These are phyloP conservation scores for Eriocheir sinensis DNA, from an alignment of 1,140 invertebrate species.

Conservation along the genomic window DNA sequence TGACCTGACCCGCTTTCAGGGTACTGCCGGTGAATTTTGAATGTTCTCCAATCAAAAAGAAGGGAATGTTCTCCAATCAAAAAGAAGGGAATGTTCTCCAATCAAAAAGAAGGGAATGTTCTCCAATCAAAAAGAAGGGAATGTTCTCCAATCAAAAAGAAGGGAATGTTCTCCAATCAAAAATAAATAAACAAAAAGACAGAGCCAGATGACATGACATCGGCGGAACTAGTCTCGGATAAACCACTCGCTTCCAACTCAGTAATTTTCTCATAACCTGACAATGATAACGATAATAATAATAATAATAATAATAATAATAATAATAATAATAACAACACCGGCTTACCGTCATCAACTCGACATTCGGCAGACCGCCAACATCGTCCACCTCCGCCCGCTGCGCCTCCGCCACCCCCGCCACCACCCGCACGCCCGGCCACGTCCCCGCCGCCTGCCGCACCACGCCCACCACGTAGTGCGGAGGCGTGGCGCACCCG, in stretches of 20 bases:
- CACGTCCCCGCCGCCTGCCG: slow-evolving; percentile 60
- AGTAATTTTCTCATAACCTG: neutral
- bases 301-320: slow-evolving; percentile 23
- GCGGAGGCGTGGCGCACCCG: slow-evolving; percentile 48
- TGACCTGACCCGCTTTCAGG: too few relatives aligned
- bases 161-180: too few relatives aligned
- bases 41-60: too few relatives aligned
- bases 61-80: too few relatives aligned
- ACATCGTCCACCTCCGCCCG: slow-evolving; percentile 65
- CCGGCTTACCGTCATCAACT: slow-evolving; percentile 42
- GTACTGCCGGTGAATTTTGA: too few relatives aligned
- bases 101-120: too few relatives aligned
- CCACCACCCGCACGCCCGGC: slow-evolving; percentile 53
- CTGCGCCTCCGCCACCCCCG: slow-evolving; percentile 60
- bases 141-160: too few relatives aligned
- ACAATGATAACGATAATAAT: neutral
- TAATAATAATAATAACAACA: neutral
- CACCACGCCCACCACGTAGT: slow-evolving; percentile 29
- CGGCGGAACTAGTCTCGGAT: too few relatives aligned
- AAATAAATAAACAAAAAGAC: neutral
- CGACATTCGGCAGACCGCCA: slow-evolving; percentile 29
- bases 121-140: too few relatives aligned
- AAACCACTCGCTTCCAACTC: too few relatives aligned
- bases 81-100: too few relatives aligned
- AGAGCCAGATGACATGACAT: slow-evolving; percentile 80